Evolutionary conservation across 2,888 invertebrate species (phyloP).

Genomic region (Nephrotoma guestfalica): DNA sequence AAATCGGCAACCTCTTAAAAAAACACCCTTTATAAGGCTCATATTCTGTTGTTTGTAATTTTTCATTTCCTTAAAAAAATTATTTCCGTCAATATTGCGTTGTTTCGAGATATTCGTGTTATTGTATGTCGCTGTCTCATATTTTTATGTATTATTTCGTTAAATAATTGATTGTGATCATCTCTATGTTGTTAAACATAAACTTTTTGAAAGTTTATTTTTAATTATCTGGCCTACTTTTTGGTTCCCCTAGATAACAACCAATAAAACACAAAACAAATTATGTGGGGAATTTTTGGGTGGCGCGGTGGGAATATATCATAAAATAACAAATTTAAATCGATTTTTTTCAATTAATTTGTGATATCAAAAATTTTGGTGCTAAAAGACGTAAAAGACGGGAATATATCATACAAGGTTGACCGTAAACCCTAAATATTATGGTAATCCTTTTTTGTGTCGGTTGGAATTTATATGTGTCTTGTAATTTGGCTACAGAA

Average conservation of each 20-base stretch:
- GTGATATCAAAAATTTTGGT: neutral
- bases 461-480: neutral
- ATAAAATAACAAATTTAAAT: neutral
- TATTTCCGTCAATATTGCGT: neutral
- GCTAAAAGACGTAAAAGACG: neutral
- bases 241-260: neutral
- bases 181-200: neutral
- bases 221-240: neutral
- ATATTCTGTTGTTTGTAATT: neutral
- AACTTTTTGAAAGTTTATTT: neutral
- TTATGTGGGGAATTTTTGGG: neutral
- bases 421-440: neutral
- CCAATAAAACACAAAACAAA: neutral
- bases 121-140: neutral
- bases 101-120: too few relatives aligned
- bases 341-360: neutral
- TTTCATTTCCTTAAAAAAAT: neutral
- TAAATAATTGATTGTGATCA: neutral
- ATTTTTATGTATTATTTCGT: neutral
- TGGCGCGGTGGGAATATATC: neutral
- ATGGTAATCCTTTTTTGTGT: neutral
- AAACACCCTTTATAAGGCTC: neutral
- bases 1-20: too few relatives aligned
- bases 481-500: neutral
- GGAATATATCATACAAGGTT: neutral